Evolutionary conservation across 2,113 vertebrate species (phyloP).

Genomic region (Mixornis gularis): DNA sequence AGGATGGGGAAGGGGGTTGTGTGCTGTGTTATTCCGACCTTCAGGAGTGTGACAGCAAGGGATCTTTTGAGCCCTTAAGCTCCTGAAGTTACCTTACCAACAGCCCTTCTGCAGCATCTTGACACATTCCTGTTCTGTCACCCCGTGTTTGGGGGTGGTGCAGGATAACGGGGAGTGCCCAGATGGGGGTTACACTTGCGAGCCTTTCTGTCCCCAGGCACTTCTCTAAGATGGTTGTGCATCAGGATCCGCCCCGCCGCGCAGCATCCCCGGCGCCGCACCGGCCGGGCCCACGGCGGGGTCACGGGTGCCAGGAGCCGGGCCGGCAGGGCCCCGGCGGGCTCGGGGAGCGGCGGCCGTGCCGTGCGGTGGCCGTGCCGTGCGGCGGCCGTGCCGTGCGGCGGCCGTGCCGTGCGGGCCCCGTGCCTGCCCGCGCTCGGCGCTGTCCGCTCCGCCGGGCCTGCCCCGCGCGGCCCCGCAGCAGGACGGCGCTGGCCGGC

Average conservation of each 20-base stretch:
- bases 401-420: neutral
- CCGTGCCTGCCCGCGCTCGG: neutral
- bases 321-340: neutral
- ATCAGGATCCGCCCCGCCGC: neutral
- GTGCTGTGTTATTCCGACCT: neutral
- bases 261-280: neutral
- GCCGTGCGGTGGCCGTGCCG: neutral
- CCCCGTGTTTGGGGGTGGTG: neutral
- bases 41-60: neutral
- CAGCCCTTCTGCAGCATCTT: too few relatives aligned
- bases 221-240: neutral
- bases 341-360: neutral
- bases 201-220: accelerated
- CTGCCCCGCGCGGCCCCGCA: too few relatives aligned
- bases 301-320: neutral
- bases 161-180: neutral
- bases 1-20: accelerated
- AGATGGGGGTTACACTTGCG: accelerated
- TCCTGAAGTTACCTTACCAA: neutral
- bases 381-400: too few relatives aligned
- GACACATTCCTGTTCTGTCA: accelerated
- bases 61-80: neutral
- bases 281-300: neutral
- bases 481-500: too few relatives aligned
- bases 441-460: too few relatives aligned